Evolutionary conservation across 2,113 vertebrate species (phyloP).

Genomic region (Bolborhynchus lineola): DNA sequence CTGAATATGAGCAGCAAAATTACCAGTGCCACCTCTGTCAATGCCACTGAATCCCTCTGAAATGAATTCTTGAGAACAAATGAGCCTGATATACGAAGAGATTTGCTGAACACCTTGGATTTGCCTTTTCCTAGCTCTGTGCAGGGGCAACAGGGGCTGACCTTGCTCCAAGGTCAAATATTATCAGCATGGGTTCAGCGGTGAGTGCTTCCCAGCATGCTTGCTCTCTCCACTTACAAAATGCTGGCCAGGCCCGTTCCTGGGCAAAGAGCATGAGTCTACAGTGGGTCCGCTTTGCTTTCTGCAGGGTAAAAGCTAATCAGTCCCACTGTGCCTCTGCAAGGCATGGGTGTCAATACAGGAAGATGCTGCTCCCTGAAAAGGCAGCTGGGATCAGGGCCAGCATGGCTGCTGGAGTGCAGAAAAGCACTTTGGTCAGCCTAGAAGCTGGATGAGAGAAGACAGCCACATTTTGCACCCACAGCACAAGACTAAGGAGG

Average conservation of each 20-base stretch:
- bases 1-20: slow-evolving; percentile 57
- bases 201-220: not conserved
- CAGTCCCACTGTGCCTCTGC: not conserved
- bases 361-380: not conserved
- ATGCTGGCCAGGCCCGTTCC: not conserved
- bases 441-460: not conserved
- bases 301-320: not conserved
- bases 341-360: not conserved
- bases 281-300: not conserved
- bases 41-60: slow-evolving; percentile 61
- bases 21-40: slow-evolving; percentile 50
- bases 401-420: not conserved
- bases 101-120: slow-evolving; percentile 20
- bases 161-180: slow-evolving; percentile 30
- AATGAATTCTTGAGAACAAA: slow-evolving; percentile 55
- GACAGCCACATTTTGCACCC: not conserved
- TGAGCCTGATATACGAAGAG: slow-evolving; percentile 29
- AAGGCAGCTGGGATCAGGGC: not conserved
- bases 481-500: not conserved
- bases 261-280: not conserved
- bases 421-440: not conserved
- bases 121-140: not conserved
- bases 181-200: not conserved
- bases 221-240: not conserved
- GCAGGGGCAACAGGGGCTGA: not conserved